Base-by-base conservation (phyloP, 2,797 vertebrate species). In the Hoplostethus mediterraneus region DNA sequence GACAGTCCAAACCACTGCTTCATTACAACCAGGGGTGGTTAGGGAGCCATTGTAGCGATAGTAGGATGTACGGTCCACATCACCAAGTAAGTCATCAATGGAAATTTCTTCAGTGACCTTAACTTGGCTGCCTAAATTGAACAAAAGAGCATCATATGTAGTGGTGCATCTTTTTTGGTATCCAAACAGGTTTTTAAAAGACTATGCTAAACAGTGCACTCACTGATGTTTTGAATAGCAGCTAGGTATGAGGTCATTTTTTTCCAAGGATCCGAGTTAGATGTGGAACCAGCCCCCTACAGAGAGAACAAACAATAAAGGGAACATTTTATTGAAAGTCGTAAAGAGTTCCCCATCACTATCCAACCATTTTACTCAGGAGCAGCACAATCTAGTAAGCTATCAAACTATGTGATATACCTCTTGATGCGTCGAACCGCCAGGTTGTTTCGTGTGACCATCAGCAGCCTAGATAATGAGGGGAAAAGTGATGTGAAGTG, bases 41-140 rank as follows among this genome's bases (percentile, higher is more conserved):
- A 95, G 69, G 13, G 94, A 95, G 59, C 94, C 94, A 0, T 72
- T 81, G 79, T 94, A 95, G 58, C 93, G 92, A 48, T 91, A 95
- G 87, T 90, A 95, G 0, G 56, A 31, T 0, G 11, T 16, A 17
- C 57, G 70, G 64, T 90, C 53, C 59, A 94, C 90, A 0, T 55
- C 8, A 5, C 87, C 86, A 2, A 95, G 83, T 57, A 95, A 71
- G 86, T 91, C 88, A 31, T 87, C 81, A 0, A 92, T 81, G 8
- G 90, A 91, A 48, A 93, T 59, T 38, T 77, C 67, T 0, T 67
- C 6, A 7, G 52, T 75, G 51, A 92, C 28, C 0, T 62, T 0
- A 17, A 28, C 68, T n/a, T 40, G 0, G 17, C 73, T 66, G 3
- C 31, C 92, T 93, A 52, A 2, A 13, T 14, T 0, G 9, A 47